Evolutionary conservation across 2,888 invertebrate genomes (phyloP), one percentile per base, ranked within the genome.

Genomic region (Pseudoips prasinana): DNA sequence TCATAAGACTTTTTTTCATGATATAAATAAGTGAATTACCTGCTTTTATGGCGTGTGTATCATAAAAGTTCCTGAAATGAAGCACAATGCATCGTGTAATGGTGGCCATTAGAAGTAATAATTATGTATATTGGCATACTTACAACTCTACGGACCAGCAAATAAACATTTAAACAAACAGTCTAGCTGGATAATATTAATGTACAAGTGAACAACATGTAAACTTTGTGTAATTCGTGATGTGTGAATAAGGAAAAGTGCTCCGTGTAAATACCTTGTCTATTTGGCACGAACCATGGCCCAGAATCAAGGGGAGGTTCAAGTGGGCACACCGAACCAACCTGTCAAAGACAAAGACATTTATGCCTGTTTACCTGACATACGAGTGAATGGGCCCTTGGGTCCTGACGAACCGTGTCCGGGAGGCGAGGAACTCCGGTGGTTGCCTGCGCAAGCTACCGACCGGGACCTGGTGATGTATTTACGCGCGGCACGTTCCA

Each of bases 391-490:
- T 58, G 89, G 87, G 23, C 83, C 84, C n/a, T 73, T 79, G 59
- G 89, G 77, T 74, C 76, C 61, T 55, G 87, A 68, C 73, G 90
- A 76, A 79, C 68, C 70, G 68, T 90, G 67, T 84, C 83, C 80
- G 61, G 90, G 86, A 67, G 89, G 94, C 57, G 98, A 98, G 86
- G 97, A 97, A 83, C 89, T 97, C 80, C 92, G 96, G 88, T 98
- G 98, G 98, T 91, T 96, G 79, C 98, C 98, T 43, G 95, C 95
- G 60, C 95, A 97, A 90, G 93, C 96, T 58, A 91, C 94, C 67
- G 98, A 98, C 90, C 94, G 96, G 63, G 98, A 98, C 90, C 92
- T 98, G 78, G 93, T 98, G 73, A 98, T 98, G 98, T 98, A 97
- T 90, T 92, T 98, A 80, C 91, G 98, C 69, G 98, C 98, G 61